Base-by-base conservation (phyloP, 2,888 invertebrate genomes). In the Synanthedon vespiformis region DNA sequence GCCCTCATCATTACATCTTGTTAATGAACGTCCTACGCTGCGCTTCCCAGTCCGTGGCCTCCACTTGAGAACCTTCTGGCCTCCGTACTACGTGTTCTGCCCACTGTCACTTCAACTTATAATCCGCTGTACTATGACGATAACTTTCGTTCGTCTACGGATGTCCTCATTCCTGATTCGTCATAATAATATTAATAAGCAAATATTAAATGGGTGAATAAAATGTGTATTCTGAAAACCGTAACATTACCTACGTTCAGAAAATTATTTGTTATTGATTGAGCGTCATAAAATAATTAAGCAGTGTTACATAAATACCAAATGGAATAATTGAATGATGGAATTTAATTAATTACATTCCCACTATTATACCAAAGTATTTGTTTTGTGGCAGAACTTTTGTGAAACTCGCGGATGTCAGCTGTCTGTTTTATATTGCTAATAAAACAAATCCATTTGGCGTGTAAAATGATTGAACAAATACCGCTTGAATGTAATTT, bases 201-300 rank as follows among this genome's bases (percentile, higher is more conserved):
- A 34, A 34, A 34, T 34, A 34, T 34, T 34, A 34, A 34, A 34
- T 10, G 34, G 8, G 10, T 10, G 34, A 34, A 34, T 34, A 34
- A 34, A 34, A 10, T 34, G 8, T 34, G 10, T 34, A 10, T 34
- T 34, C 34, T 34, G 34, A 34, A 34, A 44, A 44, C 14, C 14
- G n/a, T 44, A 44, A 44, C 44, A 14, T 13, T 14, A 41, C 18
- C 18, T 18, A 22, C 44, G 11, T 63, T 63, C 60, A 56, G 56
- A 63, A 64, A 66, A 64, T 63, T 61, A 58, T 64, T 66, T 68
- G 65, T 62, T 61, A 61, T 55, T 55, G 56, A 51, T 55, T 51
- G 55, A 48, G 55, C 58, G 56, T 65, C 58, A 65, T 62, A 61
- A 68, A 74, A 68, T 70, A 68, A 71, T 70, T 64, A 56, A 62